Base-by-base conservation (phyloP, 1,140 invertebrate genomes). In the Anastatus disparis region DNA sequence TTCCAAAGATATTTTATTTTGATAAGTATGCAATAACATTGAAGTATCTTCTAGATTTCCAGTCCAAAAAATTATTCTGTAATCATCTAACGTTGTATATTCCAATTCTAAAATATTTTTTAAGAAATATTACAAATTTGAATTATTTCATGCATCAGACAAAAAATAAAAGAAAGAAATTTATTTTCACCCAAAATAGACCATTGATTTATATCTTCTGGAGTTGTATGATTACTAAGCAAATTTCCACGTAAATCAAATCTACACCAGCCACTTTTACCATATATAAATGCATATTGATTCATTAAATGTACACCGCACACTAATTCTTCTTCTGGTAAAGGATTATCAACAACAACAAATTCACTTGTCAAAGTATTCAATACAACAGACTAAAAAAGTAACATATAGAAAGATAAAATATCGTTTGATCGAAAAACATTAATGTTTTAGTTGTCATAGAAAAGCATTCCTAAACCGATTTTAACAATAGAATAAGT, bases 341-440 rank as follows among this genome's bases (percentile, higher is more conserved):
- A 86, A 1, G 94, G 93, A 83, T 95, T 95, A 22, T 94, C 91
- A 26, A 97, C 90, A 0, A 94, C 89, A 9, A 93, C 89, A 78
- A 93, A 95, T 86, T 97, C 95, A 81, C 94, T 95, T 7, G 94
- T 95, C n/a, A 97, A 85, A 87, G 94, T 95, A 81, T 96, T 96
- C 3, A 96, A 84, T 0, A 95, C 86, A 50, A 96, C 92, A 0
- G 91, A 93, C 91, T 94, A 81, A 70, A 87, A 86, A n/a, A n/a
- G n/a, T n/a, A n/a, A n/a, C n/a, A n/a, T n/a, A n/a, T 53, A 12
- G 44, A 12, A 44, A 17, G 13, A 27, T 53, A 50, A 50, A 35
- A 9, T 24, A 10, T 59, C 27, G 35, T 67, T 48, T 50, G 29
- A 22, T 64, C 38, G 22, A 40, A 50, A 20, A 22, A 46, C 1